Percentiles rank a stretch among this genome's conserved stretches.
These are phyloP conservation scores for Leucania comma DNA, from an alignment of 2,888 invertebrate genomes.

Conservation along the genomic window DNA sequence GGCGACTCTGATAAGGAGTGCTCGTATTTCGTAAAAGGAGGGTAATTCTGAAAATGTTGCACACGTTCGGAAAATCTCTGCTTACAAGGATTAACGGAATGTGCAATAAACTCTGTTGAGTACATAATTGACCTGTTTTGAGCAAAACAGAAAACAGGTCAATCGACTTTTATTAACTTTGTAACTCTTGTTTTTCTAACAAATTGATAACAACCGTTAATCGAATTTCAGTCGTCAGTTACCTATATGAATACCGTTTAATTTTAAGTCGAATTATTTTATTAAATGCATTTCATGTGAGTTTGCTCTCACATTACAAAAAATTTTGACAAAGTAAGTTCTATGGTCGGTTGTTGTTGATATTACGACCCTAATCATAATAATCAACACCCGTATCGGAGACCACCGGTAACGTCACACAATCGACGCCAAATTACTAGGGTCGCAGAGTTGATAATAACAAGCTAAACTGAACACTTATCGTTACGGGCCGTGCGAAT, in stretches of 20 bases:
- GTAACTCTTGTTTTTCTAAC: conserved; percentile 24
- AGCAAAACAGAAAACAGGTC: conserved; percentile 27
- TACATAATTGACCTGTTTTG: conserved; percentile 26
- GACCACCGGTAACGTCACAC: conserved; percentile 48
- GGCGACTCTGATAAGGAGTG: conserved; percentile 5
- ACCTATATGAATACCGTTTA: conserved; percentile 1
- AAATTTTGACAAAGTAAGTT: background rate
- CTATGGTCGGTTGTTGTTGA: background rate
- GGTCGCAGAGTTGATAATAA: conserved; percentile 78
- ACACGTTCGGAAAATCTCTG: background rate
- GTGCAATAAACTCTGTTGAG: conserved; percentile 31
- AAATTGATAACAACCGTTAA: conserved; percentile 18
- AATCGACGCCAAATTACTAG: conserved; percentile 62
- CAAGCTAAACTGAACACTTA: conserved; percentile 82
- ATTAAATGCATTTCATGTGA: background rate
- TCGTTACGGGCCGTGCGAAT: conserved; percentile 75
- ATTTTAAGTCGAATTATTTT: background rate
- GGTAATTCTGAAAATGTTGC: conserved; percentile 14
- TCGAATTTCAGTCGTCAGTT: conserved; percentile 22
- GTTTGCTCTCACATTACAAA: background rate
- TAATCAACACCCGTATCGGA: conserved; percentile 24
- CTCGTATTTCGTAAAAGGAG: background rate
- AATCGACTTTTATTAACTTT: conserved; percentile 33
- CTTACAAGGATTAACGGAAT: conserved; percentile 16
- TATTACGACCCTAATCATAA: background rate